A percentile compares a stretch with the other conserved stretches of the same genome.
Evolutionary conservation across 2,797 vertebrate genomes (phyloP).

Genomic region (Cyprinodon diabolis): DNA sequence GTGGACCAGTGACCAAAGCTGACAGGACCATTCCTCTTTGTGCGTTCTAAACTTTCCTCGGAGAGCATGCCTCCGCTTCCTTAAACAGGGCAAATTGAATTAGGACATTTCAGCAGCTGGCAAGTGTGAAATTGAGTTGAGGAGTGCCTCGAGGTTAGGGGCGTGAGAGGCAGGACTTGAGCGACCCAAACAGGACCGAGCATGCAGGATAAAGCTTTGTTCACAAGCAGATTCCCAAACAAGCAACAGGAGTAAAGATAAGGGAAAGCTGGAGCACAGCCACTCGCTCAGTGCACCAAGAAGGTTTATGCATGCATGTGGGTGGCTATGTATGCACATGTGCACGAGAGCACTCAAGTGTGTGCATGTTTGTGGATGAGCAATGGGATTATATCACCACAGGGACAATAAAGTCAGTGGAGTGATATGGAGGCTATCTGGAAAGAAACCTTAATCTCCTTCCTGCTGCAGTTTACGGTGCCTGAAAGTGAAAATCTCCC

Average conservation of each 20-base stretch:
- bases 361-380: constrained; percentile 48
- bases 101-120: constrained; percentile 75
- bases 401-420: constrained; percentile 65
- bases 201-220: constrained; percentile 54
- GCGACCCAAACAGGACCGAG: constrained; percentile 40
- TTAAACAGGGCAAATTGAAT: constrained; percentile 80
- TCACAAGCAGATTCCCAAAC: constrained; percentile 68
- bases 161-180: constrained; percentile 69
- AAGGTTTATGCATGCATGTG: constrained; percentile 46
- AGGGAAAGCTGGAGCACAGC: constrained; percentile 48
- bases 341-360: constrained; percentile 41
- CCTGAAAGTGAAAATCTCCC: constrained; percentile 52
- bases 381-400: constrained; percentile 61
- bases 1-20: constrained; percentile 60
- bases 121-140: constrained; percentile 81
- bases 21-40: constrained; percentile 54
- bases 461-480: constrained; percentile 48
- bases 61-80: constrained; percentile 64
- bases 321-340: constrained; percentile 36
- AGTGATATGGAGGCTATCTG: constrained; percentile 67
- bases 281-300: constrained; percentile 36
- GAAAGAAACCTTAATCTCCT: constrained; percentile 63
- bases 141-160: constrained; percentile 70
- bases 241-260: constrained; percentile 62
- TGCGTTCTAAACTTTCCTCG: constrained; percentile 64